Conservation (phyloP, 2,797 vertebrate genomes). For the Heteromormyrus szaboi region DNA sequence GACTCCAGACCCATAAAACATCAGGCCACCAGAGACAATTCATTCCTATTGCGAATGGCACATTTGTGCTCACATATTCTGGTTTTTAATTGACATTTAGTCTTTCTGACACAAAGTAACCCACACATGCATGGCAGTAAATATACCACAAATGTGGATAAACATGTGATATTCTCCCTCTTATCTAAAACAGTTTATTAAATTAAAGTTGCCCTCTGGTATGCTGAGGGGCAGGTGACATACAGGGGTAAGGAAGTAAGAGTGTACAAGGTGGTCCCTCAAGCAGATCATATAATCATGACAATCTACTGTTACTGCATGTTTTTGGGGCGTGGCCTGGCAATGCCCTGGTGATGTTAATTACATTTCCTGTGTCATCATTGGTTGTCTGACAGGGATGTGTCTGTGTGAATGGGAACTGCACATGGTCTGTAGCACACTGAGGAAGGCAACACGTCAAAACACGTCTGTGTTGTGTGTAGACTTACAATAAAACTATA, state of each 20-base stretch:
- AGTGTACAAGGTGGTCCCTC: neutral
- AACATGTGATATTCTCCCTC: neutral
- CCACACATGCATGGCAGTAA: neutral
- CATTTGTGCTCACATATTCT: neutral
- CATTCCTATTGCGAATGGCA: neutral
- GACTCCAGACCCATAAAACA: neutral
- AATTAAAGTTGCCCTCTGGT: neutral
- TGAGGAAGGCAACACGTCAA: neutral
- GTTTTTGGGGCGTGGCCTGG: neutral
- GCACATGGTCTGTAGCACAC: neutral
- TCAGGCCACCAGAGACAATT: neutral
- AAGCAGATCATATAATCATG: neutral
- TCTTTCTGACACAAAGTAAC: neutral
- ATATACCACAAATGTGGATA: too few species aligned
- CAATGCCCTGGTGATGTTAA: neutral
- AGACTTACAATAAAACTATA: neutral
- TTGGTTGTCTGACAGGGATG: neutral
- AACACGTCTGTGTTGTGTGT: neutral
- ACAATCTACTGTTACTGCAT: neutral
- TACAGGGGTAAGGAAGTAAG: neutral
- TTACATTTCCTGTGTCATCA: neutral
- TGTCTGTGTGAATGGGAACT: neutral
- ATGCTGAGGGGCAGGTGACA: neutral
- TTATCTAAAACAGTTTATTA: neutral
- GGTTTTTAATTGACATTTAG: neutral